phyloP scores from a whole-genome alignment of 2,797 vertebrate genomes.

The Euphonia xanthogaster region DNA sequence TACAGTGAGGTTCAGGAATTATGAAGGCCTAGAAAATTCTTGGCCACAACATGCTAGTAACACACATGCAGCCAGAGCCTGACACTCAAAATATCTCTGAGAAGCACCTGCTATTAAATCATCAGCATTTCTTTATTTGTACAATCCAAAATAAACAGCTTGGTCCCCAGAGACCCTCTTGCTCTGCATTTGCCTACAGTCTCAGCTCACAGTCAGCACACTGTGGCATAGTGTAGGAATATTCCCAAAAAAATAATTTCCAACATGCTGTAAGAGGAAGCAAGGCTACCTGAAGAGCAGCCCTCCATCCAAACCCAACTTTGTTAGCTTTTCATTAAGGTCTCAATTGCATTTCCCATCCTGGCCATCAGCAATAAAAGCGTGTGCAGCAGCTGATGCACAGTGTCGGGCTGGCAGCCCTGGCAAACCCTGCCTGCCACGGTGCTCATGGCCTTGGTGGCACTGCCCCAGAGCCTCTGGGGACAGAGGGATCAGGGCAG shows the following conservation, averaged over 20 bases:
- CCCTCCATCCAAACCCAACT: not conserved
- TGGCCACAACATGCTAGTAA: not conserved
- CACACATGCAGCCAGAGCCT: not conserved
- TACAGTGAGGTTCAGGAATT: not conserved
- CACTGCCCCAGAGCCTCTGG: fast-evolving
- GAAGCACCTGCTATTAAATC: slow-evolving; percentile 9
- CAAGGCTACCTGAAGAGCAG: not conserved
- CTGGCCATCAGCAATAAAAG: not conserved
- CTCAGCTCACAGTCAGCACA: not conserved
- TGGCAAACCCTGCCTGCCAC: not conserved
- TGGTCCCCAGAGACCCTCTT: not conserved
- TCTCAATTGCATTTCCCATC: slow-evolving; percentile 36
- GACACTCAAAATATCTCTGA: not conserved
- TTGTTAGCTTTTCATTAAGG: slow-evolving; percentile 49
- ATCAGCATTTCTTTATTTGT: not conserved
- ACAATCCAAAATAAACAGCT: not conserved
- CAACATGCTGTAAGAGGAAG: not conserved
- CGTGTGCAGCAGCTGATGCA: not conserved
- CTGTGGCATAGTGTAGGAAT: not conserved
- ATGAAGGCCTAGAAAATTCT: not conserved
- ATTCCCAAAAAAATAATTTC: not conserved
- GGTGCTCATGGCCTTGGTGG: fast-evolving
- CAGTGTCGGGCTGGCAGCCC: not conserved
- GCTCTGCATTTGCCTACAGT: not conserved
- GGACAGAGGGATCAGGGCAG: not conserved